Conservation (phyloP, 2,113 vertebrate species). For the Catharus fuscescens region DNA sequence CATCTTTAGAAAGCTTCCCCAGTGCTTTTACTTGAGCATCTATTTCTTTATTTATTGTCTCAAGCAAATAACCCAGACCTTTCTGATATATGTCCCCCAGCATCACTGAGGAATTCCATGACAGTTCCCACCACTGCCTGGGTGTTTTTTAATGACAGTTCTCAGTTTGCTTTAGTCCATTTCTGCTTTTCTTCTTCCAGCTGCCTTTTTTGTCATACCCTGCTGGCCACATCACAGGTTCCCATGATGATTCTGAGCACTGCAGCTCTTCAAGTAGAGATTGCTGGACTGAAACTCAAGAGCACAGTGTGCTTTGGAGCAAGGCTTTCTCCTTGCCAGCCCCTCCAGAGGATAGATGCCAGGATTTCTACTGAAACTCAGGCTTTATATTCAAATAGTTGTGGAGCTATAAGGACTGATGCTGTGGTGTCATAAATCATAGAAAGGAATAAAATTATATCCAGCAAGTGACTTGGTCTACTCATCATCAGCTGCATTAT, state of each 20-base stretch:
- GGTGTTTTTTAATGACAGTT: background rate
- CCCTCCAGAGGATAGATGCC: background rate
- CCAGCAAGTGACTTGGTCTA: background rate
- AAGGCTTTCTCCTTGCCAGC: background rate
- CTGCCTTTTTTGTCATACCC: background rate
- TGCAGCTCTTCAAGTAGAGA: background rate
- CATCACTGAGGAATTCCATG: background rate
- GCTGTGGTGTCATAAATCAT: background rate
- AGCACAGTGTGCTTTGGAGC: background rate
- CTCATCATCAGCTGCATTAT: background rate
- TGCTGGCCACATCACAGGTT: constrained; percentile 38
- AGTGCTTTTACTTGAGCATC: background rate
- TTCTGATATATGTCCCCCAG: background rate
- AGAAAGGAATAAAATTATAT: background rate
- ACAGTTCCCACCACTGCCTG: background rate
- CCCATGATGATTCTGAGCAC: background rate
- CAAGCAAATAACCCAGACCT: background rate
- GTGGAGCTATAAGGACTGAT: background rate
- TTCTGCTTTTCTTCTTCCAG: constrained; percentile 4
- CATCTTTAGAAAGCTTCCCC: background rate
- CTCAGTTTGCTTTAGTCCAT: background rate
- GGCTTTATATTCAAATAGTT: background rate
- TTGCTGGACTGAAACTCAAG: background rate
- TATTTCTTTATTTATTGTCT: background rate
- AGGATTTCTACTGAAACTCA: background rate